phyloP scores from a whole-genome alignment of 2,113 vertebrate genomes.

The Platysternon megacephalum region DNA sequence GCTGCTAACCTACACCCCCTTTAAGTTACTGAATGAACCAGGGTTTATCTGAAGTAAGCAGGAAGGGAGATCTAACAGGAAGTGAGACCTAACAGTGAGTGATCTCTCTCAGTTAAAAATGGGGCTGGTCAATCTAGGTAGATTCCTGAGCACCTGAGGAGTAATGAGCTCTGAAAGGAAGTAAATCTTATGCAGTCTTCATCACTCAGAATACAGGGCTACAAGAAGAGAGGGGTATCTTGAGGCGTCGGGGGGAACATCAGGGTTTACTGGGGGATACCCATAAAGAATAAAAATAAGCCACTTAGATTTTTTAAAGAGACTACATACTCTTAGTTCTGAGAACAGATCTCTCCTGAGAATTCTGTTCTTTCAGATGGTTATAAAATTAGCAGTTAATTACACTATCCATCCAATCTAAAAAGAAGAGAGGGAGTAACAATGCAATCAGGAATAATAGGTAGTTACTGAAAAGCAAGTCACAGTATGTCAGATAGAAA shows the following conservation, averaged over 20 bases:
- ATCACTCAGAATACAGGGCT: background rate
- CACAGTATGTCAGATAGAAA: background rate
- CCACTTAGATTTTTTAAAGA: background rate
- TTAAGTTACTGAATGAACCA: background rate
- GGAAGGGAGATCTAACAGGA: background rate
- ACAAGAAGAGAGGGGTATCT: background rate
- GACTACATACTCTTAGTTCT: background rate
- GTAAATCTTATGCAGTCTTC: background rate
- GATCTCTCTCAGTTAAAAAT: background rate
- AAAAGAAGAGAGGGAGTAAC: background rate
- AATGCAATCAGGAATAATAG: background rate
- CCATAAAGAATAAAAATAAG: background rate
- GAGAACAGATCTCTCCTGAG: background rate
- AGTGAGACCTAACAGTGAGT: background rate
- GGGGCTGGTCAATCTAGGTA: background rate
- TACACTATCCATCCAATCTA: background rate
- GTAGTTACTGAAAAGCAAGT: background rate
- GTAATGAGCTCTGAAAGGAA: background rate
- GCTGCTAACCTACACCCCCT: background rate
- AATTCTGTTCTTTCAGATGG: background rate
- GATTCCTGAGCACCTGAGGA: background rate
- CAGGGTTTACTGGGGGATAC: background rate
- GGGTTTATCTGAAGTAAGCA: fast-evolving
- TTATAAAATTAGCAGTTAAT: background rate
- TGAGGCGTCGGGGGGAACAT: background rate